phyloP scores from a whole-genome alignment of 92 coral and sea anemone genomes.

The Phenganax stokvisi region DNA sequence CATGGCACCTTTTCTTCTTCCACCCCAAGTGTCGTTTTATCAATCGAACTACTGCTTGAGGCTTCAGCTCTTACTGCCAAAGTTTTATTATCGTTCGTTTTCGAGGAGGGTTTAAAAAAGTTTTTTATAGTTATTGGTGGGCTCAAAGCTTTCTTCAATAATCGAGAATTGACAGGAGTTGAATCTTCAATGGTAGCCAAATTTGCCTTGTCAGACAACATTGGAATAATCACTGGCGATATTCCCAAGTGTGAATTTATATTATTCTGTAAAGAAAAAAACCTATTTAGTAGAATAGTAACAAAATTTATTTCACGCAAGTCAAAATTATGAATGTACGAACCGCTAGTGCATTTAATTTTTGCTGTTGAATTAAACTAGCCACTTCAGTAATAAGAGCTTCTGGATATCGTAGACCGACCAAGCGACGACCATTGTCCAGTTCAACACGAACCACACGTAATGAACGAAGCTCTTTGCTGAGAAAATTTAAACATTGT shows the following conservation, averaged over 20 bases:
- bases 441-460: conserved; percentile 96
- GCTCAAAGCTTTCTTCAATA: conserved; percentile 70
- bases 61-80: not conserved
- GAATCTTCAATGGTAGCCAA: conserved; percentile 57
- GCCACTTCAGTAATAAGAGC: conserved; percentile 84
- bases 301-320: not conserved
- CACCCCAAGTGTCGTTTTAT: conserved; percentile 6
- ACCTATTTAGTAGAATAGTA: not conserved
- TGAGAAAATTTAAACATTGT: conserved; percentile 20
- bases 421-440: conserved; percentile 94
- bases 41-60: not conserved
- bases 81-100: conserved; percentile 22
- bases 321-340: not conserved
- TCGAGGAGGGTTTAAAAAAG: conserved; percentile 62
- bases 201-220: conserved; percentile 42
- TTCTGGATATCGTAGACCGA: conserved; percentile 94
- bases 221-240: conserved; percentile 38
- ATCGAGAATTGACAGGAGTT: conserved; percentile 58
- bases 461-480: conserved; percentile 79
- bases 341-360: conserved; percentile 46
- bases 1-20: not conserved
- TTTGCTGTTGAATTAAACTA: conserved; percentile 67
- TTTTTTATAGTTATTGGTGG: conserved; percentile 80
- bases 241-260: conserved; percentile 61
- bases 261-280: conserved; percentile 51